Base-by-base conservation (phyloP, 2,113 vertebrate species). In the Centropus bengalensis region DNA sequence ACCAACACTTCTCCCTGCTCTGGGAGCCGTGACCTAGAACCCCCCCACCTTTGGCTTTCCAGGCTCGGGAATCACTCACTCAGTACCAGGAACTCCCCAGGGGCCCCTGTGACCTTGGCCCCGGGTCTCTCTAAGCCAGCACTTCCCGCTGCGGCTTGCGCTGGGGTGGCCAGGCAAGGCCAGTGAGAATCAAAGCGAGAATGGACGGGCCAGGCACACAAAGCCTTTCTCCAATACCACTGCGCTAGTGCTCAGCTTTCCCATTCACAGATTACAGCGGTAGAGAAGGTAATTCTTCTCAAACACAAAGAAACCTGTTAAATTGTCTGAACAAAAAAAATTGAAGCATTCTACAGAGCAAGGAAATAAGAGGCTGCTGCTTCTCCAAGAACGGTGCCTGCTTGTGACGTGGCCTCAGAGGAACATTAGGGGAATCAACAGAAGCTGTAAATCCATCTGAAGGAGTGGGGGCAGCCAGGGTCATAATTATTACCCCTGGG, bases 371-470 rank as follows among this genome's bases (percentile, higher is more conserved):
- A 60, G 0, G 14, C 58, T 91, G 33, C 85, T 91, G 76, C 64
- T 47, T 82, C 96, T 96, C 85, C 92, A 74, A 89, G 23, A 89
- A 91, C 81, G 28, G 92, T 93, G 92, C 86, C 36, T 95, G 70
- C 64, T 89, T 89, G 40, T 26, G 67, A 93, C 80, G 55, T 38
- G 86, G 62, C 67, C 70, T 88, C 64, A 92, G 69, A 97, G 78
- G 91, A 95, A 91, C 80, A 91, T 80, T 91, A 95, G 80, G 42
- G 70, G 80, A 96, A 93, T 95, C 91, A 95, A 94, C 94, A 87
- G 6, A 96, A 51, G 19, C 19, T 64, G 74, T 32, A 93, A 91
- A 69, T 93, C 76, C 89, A 80, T 70, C 83, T 93, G 76, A 94
- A 87, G 64, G 38, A 42, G 14, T 44, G 5, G 17, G 27, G 88